phyloP scores from a whole-genome alignment of 1,140 invertebrate species.

The Periplaneta americana region DNA sequence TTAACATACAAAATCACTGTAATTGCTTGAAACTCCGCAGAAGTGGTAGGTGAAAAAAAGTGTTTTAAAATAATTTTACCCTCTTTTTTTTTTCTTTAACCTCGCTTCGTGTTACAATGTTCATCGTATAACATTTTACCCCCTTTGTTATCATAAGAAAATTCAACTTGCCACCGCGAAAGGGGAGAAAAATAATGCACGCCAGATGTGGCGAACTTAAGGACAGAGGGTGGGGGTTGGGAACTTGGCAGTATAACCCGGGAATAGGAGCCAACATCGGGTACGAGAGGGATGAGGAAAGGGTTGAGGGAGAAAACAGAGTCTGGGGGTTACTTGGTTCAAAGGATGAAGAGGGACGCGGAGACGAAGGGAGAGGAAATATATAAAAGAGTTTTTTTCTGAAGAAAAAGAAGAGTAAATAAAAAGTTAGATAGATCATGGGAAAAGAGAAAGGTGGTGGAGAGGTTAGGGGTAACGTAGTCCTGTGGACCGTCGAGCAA shows the following conservation, averaged over 20 bases:
- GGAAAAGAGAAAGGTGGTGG: background rate
- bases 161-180: background rate
- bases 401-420: background rate
- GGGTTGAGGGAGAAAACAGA: too few species aligned
- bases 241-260: background rate
- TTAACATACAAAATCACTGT: too few species aligned
- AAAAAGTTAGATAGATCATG: background rate
- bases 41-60: too few species aligned
- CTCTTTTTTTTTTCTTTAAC: too few species aligned
- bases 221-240: too few species aligned
- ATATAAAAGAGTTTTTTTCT: background rate
- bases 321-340: too few species aligned
- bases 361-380: background rate
- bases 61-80: too few species aligned
- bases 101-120: too few species aligned
- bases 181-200: background rate
- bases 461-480: background rate
- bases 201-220: background rate
- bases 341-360: too few species aligned
- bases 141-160: background rate
- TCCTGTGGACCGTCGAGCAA: background rate
- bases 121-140: background rate
- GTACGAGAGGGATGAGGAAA: too few species aligned
- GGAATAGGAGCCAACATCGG: background rate
- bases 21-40: too few species aligned